A percentile compares a stretch with the other conserved stretches of the same genome.
phyloP scores from a whole-genome alignment of 1,140 invertebrate species.

The Plutomurus gul region DNA sequence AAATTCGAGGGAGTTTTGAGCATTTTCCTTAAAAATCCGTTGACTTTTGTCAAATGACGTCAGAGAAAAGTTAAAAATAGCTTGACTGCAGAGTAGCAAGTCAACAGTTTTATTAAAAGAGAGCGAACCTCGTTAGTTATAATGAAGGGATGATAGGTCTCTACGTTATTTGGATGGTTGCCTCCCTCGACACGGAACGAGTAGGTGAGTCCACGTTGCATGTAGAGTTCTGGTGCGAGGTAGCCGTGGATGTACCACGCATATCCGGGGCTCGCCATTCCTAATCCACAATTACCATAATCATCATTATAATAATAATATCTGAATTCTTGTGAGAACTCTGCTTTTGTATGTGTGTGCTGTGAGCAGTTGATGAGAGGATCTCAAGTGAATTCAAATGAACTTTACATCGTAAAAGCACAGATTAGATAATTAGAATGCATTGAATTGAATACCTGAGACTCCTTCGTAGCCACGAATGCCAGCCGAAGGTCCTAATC shows the following conservation, averaged over 20 bases:
- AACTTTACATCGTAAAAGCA: no score
- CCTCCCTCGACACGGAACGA: conserved; percentile 80
- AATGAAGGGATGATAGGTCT: conserved; percentile 89
- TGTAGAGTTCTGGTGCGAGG: conserved; percentile 81
- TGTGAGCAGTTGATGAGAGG: no score
- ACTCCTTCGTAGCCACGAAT: conserved; percentile 75
- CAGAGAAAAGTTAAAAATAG: not conserved
- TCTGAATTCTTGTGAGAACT: not conserved
- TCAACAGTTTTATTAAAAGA: not conserved
- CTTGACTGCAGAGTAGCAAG: not conserved
- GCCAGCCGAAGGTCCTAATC: conserved; percentile 79
- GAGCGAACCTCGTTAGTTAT: conserved; percentile 76
- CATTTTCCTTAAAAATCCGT: not conserved
- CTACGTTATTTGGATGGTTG: conserved; percentile 84
- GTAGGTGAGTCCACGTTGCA: conserved; percentile 83
- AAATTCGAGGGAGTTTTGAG: not conserved
- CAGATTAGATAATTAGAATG: no score
- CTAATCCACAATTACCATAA: conserved; percentile 53
- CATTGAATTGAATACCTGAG: conserved; percentile 58
- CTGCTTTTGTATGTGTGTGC: not conserved
- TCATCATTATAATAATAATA: not conserved
- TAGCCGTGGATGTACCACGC: conserved; percentile 88
- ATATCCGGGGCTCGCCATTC: conserved; percentile 65
- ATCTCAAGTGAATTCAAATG: no score
- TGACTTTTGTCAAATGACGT: not conserved